A percentile compares a stretch with the other conserved stretches of the same genome.
phyloP scores from a whole-genome alignment of 2,797 vertebrate species.

The Urophycis tenuis region DNA sequence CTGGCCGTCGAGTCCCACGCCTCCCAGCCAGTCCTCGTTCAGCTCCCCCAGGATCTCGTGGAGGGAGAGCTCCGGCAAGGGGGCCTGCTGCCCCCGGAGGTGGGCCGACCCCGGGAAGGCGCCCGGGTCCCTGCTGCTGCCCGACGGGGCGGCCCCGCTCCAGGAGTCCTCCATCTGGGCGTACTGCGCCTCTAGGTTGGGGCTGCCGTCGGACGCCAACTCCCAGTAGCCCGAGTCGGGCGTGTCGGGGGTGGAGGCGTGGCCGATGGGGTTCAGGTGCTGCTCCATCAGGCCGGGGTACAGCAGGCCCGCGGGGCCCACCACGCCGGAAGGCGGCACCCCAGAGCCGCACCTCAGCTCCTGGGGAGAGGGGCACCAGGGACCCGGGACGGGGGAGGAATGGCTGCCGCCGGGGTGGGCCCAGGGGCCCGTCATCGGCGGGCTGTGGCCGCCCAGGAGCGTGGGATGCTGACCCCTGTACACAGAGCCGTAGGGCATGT shows the following conservation, averaged over 20 bases:
- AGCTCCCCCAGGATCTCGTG: conserved; percentile 68
- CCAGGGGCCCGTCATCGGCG: conserved; percentile 46
- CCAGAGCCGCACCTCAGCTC: conserved; percentile 41
- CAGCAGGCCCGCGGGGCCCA: conserved; percentile 24
- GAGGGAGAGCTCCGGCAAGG: conserved; percentile 64
- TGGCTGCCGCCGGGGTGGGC: conserved; percentile 29
- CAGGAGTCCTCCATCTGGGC: conserved; percentile 47
- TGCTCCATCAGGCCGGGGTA: conserved; percentile 47
- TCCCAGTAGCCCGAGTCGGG: conserved; percentile 67
- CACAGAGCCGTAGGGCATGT: conserved; percentile 40
- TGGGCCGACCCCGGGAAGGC: not conserved
- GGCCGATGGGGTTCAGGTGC: conserved; percentile 38
- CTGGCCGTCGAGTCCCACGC: conserved; percentile 28
- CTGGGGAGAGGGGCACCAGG: conserved; percentile 49
- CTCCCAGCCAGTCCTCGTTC: conserved; percentile 60
- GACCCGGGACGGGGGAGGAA: conserved; percentile 24
- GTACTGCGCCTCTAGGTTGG: conserved; percentile 12
- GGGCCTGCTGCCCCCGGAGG: conserved; percentile 19
- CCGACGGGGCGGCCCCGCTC: conserved; percentile 20
- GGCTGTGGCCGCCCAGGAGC: conserved; percentile 24
- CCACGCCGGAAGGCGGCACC: conserved; percentile 10
- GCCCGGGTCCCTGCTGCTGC: conserved; percentile 22
- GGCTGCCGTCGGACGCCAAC: conserved; percentile 39
- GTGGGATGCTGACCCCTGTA: conserved; percentile 40
- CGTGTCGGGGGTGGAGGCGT: conserved; percentile 57